phyloP scores from a whole-genome alignment of 2,113 vertebrate genomes.

The Phalacrocorax brasilianus region DNA sequence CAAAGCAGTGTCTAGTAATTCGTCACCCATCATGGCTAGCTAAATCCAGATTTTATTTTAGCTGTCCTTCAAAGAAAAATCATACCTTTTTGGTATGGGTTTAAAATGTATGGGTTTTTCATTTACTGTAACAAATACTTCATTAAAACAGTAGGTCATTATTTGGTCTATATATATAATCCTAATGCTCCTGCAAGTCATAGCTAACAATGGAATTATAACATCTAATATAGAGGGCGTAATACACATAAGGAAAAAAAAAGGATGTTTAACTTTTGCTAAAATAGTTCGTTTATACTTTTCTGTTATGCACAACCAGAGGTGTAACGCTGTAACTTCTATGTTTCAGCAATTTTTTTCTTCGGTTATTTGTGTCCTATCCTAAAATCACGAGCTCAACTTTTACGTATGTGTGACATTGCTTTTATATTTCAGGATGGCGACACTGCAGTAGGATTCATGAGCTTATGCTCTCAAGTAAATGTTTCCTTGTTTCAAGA shows the following conservation, averaged over 20 bases:
- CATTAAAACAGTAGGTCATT: background rate
- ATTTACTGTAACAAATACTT: background rate
- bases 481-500: constrained; percentile 75
- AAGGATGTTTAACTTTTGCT: background rate
- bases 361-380: background rate
- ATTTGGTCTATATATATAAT: background rate
- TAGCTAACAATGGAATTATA: background rate
- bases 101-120: background rate
- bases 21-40: background rate
- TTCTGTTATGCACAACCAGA: background rate
- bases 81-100: background rate
- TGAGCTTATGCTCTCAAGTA: constrained; percentile 77
- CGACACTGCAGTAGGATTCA: constrained; percentile 80
- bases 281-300: background rate
- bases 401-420: background rate
- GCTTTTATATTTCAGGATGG: constrained; percentile 74
- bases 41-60: constrained; percentile 1
- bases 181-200: background rate
- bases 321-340: background rate
- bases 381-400: background rate
- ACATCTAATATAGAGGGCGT: background rate
- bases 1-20: background rate
- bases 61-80: background rate
- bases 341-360: background rate
- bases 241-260: background rate